phyloP scores from a whole-genome alignment of 1,140 invertebrate genomes.

The Reticulitermes speratus region DNA sequence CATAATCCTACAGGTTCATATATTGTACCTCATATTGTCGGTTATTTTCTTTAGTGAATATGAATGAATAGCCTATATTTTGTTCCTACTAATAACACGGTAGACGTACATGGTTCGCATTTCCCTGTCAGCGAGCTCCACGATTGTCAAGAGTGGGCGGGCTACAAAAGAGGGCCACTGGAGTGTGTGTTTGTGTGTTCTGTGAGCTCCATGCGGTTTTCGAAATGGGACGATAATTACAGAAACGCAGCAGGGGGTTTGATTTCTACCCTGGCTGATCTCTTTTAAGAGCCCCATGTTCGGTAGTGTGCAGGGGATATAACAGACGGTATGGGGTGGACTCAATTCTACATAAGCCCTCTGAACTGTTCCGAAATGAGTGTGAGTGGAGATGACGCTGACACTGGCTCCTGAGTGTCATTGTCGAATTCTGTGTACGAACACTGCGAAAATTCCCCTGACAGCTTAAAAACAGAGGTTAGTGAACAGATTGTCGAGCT shows the following conservation, averaged over 20 bases:
- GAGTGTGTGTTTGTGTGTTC: constrained; percentile 18
- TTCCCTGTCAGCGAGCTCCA: not conserved
- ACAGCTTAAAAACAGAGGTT: not conserved
- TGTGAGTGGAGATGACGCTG: not conserved
- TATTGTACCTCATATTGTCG: not conserved
- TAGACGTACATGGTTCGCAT: not conserved
- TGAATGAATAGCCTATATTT: not conserved
- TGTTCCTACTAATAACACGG: not conserved
- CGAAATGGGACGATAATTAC: not conserved
- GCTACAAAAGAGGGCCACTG: not conserved
- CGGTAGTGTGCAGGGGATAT: not conserved
- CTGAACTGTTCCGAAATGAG: not conserved
- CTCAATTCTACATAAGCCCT: not conserved
- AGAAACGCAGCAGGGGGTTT: constrained; percentile 7
- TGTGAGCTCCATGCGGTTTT: constrained; percentile 9
- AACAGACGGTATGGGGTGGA: not conserved
- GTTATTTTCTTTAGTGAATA: not conserved
- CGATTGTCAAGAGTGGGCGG: not conserved
- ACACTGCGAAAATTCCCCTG: not conserved
- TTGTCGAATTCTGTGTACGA: not conserved
- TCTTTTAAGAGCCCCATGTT: constrained; percentile 18
- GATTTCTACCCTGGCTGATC: not conserved
- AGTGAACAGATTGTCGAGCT: not conserved
- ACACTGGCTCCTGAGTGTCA: not conserved
- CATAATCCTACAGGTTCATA: not conserved